Evolutionary conservation across 2,113 vertebrate species (phyloP), one percentile per base, ranked within the genome.

Genomic region (Aramus guarauna): DNA sequence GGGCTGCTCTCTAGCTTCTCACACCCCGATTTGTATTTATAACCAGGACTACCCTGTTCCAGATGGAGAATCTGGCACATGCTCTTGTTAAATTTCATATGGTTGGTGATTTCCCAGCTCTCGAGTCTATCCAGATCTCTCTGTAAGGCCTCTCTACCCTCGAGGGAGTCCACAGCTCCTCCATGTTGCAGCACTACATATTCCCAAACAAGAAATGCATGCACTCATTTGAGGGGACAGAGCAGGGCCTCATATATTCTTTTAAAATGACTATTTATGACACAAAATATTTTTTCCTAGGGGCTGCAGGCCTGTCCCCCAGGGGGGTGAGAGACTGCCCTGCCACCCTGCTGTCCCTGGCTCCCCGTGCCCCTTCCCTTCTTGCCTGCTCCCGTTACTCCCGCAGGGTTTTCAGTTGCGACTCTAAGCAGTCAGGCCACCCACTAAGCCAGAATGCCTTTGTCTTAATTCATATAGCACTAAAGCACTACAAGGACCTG

Each of bases 391-490:
- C 23, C 34, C 17, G 4, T 26, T 71, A 34, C 9, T 55, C 32
- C 43, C 17, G 30, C 17, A 50, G 36, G 9, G 50, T 56, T 58
- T 84, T 56, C 41, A 36, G 11, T n/a, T 88, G 23, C 0, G 0
- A 63, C 24, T 80, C 34, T 18, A 53, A 45, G 50, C 50, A 71
- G 55, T 59, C 55, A 68, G 60, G 52, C 64, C 71, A 84, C 73
- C 52, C 80, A 56, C 56, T 43, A 82, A 91, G 52, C 29, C 62
- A 72, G 64, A 92, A 59, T 39, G 64, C 10, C 29, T 91, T 74
- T 96, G 86, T 95, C 84, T 96, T 79, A 90, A 90, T 93, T 88
- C 87, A 87, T 82, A 90, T 6, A 53, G 50, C 77, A 88, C 48
- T 94, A 87, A 94, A 58, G 43, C 9, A 2, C 58, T 50, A 66